Base-by-base conservation (phyloP, 2,113 vertebrate genomes). In the Tenebrosternarchus preto region DNA sequence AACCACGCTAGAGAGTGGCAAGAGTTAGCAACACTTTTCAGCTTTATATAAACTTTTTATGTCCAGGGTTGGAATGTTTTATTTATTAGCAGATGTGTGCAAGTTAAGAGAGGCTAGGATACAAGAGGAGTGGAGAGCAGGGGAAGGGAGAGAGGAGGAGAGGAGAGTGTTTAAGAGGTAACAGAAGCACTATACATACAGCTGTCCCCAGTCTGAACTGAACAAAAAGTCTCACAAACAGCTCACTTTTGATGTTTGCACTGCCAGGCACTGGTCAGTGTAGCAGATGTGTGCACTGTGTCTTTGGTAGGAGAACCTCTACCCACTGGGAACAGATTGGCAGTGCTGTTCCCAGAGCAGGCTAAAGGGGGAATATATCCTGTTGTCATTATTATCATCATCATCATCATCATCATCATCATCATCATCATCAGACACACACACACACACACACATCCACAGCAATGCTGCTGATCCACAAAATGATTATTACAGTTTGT, bases 11-110 rank as follows among this genome's bases (percentile, higher is more conserved):
- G 56, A 53, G 27, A 16, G 46, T 15, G 29, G 2, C 12, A 72
- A 3, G 69, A 55, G 64, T 63, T 71, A 70, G 67, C 67, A 82
- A 77, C 80, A 77, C 57, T 33, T 70, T 69, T 39, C 17, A 25
- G 72, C 71, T 82, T 84, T 82, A 66, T 81, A 59, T 76, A 36
- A 79, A 61, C 29, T 31, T 31, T 60, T 20, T 31, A 15, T 25
- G n/a, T 81, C 63, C 71, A 78, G 66, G 77, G 76, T 59, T 80
- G 78, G 78, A 85, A 85, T 85, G 80, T 82, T 78, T 27, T 46
- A 15, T 79, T 78, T 79, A 69, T 77, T 78, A 78, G 50, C 43
- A 29, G 63, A 9, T 16, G 75, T 22, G 27, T 39, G 22, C n/a
- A n/a, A n/a, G n/a, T n/a, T 11, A 12, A 29, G 57, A 69, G 53